Evolutionary conservation across 2,113 vertebrate species (phyloP).

Genomic region (Vidua macroura): DNA sequence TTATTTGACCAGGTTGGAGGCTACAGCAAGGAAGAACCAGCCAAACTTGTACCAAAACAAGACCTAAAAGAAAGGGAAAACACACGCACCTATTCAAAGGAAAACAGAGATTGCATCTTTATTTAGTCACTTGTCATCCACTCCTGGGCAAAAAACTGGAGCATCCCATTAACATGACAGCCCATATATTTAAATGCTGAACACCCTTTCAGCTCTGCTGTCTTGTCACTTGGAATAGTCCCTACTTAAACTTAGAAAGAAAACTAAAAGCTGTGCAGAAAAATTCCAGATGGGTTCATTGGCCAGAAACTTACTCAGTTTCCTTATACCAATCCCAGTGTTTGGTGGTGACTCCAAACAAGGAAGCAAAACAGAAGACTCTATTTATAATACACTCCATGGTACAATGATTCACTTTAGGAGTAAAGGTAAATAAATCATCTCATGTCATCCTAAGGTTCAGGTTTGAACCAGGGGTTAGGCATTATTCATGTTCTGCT

Average conservation of each 20-base stretch:
- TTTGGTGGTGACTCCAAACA: neutral
- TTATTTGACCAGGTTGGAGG: neutral
- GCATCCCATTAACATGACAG: neutral
- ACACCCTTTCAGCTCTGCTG: neutral
- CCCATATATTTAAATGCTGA: neutral
- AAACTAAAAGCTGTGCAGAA: neutral
- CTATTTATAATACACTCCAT: neutral
- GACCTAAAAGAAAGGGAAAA: neutral
- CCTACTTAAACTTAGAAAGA: neutral
- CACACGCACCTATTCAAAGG: neutral
- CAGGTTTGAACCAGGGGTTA: neutral
- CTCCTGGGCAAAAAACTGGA: neutral
- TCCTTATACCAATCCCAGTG: neutral
- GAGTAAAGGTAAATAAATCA: neutral
- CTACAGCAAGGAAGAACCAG: neutral
- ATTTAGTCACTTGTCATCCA: neutral
- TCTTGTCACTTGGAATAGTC: neutral
- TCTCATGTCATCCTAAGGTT: neutral
- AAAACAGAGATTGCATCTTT: neutral
- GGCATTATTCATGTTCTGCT: neutral
- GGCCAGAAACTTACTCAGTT: neutral
- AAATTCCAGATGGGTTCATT: neutral
- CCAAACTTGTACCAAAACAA: neutral
- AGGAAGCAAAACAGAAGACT: neutral
- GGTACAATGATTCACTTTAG: neutral